These are phyloP conservation scores for Erythrocercus mccallii DNA, from an alignment of 2,113 vertebrate species.

Conservation along the genomic window DNA sequence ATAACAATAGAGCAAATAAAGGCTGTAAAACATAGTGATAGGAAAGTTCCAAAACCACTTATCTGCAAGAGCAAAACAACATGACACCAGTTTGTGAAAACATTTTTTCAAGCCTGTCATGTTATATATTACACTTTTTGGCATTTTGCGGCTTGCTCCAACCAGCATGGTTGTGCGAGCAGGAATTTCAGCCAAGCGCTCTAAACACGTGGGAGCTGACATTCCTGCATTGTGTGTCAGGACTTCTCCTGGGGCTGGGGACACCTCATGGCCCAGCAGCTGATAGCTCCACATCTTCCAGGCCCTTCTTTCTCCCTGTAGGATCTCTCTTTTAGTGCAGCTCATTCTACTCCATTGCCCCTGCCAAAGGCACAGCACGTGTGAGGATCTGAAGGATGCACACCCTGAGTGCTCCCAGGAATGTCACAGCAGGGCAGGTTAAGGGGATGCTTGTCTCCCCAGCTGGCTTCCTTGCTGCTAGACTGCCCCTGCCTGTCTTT, in stretches of 20 bases:
- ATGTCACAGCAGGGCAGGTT: not conserved
- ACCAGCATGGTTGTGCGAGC: fast-evolving
- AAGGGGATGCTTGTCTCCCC: not conserved
- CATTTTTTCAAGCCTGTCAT: not conserved
- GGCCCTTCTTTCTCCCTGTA: not conserved
- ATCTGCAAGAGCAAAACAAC: conserved; percentile 45
- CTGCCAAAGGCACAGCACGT: not conserved
- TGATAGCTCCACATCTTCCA: not conserved
- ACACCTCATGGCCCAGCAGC: not conserved
- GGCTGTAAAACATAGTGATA: not conserved
- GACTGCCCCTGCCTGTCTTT: not conserved
- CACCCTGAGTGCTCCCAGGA: not conserved
- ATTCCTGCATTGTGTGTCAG: not conserved
- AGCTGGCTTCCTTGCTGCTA: not conserved
- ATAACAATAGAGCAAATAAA: conserved; percentile 40
- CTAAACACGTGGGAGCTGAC: not conserved
- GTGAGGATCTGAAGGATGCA: not conserved
- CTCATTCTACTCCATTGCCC: not conserved
- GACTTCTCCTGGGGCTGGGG: not conserved
- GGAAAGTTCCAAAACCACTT: conserved; percentile 32
- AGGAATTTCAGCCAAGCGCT: not conserved
- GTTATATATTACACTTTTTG: not conserved
- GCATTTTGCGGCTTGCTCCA: not conserved
- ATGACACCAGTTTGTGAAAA: conserved; percentile 31
- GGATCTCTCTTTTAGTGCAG: not conserved